A percentile compares a stretch with the other conserved stretches of the same genome.
Conservation (phyloP, 2,888 invertebrate species). For the Meganola albula region DNA sequence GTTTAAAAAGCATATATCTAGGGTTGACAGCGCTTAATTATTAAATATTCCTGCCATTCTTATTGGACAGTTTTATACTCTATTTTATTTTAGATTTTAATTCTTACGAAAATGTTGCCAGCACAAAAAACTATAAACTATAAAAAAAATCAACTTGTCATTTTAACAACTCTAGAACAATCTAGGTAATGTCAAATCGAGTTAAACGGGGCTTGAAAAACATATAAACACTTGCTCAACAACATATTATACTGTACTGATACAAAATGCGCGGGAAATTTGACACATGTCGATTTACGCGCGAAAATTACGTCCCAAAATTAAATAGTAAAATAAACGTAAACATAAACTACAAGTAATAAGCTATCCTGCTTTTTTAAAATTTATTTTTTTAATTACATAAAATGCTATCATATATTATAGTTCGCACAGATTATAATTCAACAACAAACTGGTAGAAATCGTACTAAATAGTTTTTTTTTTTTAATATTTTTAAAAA, state of each 20-base stretch:
- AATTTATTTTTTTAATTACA: too few relatives aligned
- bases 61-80: too few relatives aligned
- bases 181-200: constrained; percentile 77
- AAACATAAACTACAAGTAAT: constrained; percentile 30
- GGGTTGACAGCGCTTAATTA: too few relatives aligned
- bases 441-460: too few relatives aligned
- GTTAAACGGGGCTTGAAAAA: constrained; percentile 27
- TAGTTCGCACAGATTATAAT: too few relatives aligned
- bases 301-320: constrained; percentile 28
- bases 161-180: constrained; percentile 67
- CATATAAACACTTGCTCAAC: constrained; percentile 19
- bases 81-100: too few relatives aligned
- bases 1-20: too few relatives aligned
- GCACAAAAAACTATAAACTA: constrained; percentile 5
- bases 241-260: constrained; percentile 24
- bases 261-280: constrained; percentile 4
- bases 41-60: too few relatives aligned
- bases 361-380: constrained; percentile 36
- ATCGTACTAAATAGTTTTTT: too few relatives aligned
- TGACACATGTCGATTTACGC: constrained; percentile 19
- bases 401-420: constrained; percentile 44
- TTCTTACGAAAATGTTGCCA: not conserved
- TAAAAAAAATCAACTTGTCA: constrained; percentile 58
- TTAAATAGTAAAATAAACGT: constrained; percentile 24
- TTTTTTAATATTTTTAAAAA: too few relatives aligned